Evolutionary conservation across 1,140 invertebrate genomes (phyloP), one percentile per base, ranked within the genome.

Genomic region (Colletes gigas): DNA sequence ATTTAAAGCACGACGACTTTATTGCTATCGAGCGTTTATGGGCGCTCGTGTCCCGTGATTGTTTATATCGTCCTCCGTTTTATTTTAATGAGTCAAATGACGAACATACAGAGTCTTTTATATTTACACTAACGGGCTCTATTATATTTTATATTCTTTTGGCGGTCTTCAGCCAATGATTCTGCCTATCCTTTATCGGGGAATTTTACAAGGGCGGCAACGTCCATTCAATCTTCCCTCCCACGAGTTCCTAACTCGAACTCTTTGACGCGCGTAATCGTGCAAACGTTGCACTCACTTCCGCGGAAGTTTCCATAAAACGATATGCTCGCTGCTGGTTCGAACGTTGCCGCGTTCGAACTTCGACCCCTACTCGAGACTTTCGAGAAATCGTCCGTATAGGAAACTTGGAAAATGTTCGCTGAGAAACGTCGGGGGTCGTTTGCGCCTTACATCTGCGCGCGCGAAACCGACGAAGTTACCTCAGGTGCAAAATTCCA

Each of bases 401-500:
- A 17, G 15, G 30, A 12, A 67, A 50, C 21, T 68, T 77, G 6
- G 21, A 19, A 55, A 19, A 47, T 69, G 50, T 50, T 21, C n/a
- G 0, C 41, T 10, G 7, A 12, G 19, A 63, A 66, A 21, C n/a
- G 74, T 17, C 15, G 52, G n/a, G n/a, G 57, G 75, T 67, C 63
- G 83, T 67, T 60, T 62, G 70, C 75, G 82, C 66, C 55, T 65
- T 55, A 21, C 10, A 50, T 50, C 50, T n/a, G 39, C 44, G 12
- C 41, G 52, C 66, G 54, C 62, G 54, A 71, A 30, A 4, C 41
- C 76, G 54, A 71, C 66, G 17, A n/a, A 41, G 74, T 76, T 75
- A 84, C 70, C 78, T 81, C 74, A 81, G 74, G 74, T 73, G 74
- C 82, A 60, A 85, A 81, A 77, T 83, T 78, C 67, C 15, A 59